These are phyloP conservation scores for Oenanthe oenanthe DNA, from an alignment of 2,113 vertebrate species.

Conservation along the genomic window DNA sequence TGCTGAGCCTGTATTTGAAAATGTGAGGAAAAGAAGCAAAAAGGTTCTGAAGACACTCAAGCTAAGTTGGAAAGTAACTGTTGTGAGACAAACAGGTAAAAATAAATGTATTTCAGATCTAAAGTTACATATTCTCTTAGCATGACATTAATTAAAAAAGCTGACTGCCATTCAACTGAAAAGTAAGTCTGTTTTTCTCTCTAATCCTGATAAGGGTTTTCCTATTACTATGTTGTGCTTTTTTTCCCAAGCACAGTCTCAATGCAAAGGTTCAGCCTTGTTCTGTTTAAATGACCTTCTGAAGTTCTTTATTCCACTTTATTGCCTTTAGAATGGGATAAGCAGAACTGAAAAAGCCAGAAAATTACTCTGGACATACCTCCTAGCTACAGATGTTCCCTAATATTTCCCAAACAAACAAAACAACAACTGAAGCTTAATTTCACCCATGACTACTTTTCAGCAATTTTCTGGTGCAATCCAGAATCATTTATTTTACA, in stretches of 20 bases:
- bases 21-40: neutral
- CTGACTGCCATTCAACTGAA: neutral
- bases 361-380: neutral
- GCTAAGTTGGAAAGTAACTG: neutral
- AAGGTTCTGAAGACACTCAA: neutral
- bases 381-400: neutral
- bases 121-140: neutral
- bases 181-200: neutral
- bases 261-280: neutral
- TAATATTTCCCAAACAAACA: neutral
- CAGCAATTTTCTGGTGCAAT: neutral
- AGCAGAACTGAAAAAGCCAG: neutral
- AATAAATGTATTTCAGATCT: constrained; percentile 4
- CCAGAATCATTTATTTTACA: neutral
- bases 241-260: neutral
- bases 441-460: neutral
- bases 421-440: neutral
- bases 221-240: neutral
- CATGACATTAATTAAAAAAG: constrained; percentile 3
- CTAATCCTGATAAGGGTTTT: neutral
- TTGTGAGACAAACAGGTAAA: constrained; percentile 12
- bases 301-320: neutral
- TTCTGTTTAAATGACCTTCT: constrained; percentile 3
- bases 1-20: neutral
- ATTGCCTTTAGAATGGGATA: neutral